phyloP scores from a whole-genome alignment of 1,140 invertebrate species.

The Limonius californicus region DNA sequence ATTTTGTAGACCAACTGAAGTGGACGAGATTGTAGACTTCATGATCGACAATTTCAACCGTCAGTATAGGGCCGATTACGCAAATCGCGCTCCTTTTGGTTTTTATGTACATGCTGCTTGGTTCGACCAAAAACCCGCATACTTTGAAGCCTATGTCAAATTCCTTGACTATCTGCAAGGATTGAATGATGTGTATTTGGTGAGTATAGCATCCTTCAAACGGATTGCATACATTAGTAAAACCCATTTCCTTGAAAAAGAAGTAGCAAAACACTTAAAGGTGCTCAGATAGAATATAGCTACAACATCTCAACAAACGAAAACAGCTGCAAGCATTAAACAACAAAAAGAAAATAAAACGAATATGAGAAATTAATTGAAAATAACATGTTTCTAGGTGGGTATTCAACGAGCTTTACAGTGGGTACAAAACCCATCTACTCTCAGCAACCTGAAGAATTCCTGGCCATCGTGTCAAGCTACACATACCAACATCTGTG shows the following conservation, averaged over 20 bases:
- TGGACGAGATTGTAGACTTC: constrained; percentile 49
- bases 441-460: constrained; percentile 41
- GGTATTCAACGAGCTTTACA: constrained; percentile 52
- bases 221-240: neutral
- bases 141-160: constrained; percentile 44
- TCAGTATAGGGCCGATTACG: constrained; percentile 53
- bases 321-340: no score
- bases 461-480: constrained; percentile 39
- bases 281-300: constrained; percentile 53
- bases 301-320: constrained; percentile 58
- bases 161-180: constrained; percentile 51
- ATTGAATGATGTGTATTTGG: constrained; percentile 52
- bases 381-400: constrained; percentile 36
- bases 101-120: constrained; percentile 58
- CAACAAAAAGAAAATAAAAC: constrained; percentile 46
- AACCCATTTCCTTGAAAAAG: neutral
- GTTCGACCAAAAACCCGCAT: constrained; percentile 43
- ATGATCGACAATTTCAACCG: constrained; percentile 53
- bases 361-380: constrained; percentile 43
- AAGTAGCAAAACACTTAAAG: constrained; percentile 36
- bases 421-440: constrained; percentile 57
- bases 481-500: constrained; percentile 20
- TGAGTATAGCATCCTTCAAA: no score
- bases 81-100: constrained; percentile 58
- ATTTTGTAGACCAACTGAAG: constrained; percentile 44